Evolutionary conservation across 2,113 vertebrate genomes (phyloP).

Genomic region (Caloenas nicobarica): DNA sequence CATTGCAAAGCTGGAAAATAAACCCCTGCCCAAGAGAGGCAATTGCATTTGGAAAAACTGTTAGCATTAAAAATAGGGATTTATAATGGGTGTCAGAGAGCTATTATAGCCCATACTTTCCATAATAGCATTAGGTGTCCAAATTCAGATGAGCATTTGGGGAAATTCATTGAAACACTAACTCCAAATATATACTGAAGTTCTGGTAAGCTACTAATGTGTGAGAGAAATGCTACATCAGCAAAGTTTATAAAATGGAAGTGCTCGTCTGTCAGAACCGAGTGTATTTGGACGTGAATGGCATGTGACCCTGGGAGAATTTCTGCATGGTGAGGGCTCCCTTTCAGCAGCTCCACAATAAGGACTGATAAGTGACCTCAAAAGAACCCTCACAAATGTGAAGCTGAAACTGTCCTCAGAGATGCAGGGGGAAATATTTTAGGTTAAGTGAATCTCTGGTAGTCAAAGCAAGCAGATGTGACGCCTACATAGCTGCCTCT

Average conservation of each 20-base stretch:
- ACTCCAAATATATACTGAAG: background rate
- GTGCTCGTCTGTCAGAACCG: background rate
- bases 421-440: slow-evolving; percentile 13
- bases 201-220: background rate
- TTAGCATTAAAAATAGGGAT: background rate
- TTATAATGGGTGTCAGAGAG: background rate
- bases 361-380: background rate
- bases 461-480: slow-evolving; percentile 27
- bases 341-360: background rate
- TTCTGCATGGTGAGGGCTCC: background rate
- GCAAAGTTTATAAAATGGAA: background rate
- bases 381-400: background rate
- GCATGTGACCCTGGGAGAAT: background rate
- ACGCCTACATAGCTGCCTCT: background rate
- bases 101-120: background rate
- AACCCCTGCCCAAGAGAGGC: background rate
- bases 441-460: background rate
- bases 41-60: background rate
- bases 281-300: background rate
- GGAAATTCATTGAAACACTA: background rate
- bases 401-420: background rate
- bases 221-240: background rate
- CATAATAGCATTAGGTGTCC: background rate
- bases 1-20: background rate
- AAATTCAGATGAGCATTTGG: background rate